A percentile compares a stretch with the other conserved stretches of the same genome.
Conservation (phyloP, 2,113 vertebrate genomes). For the Alligator sinensis region DNA sequence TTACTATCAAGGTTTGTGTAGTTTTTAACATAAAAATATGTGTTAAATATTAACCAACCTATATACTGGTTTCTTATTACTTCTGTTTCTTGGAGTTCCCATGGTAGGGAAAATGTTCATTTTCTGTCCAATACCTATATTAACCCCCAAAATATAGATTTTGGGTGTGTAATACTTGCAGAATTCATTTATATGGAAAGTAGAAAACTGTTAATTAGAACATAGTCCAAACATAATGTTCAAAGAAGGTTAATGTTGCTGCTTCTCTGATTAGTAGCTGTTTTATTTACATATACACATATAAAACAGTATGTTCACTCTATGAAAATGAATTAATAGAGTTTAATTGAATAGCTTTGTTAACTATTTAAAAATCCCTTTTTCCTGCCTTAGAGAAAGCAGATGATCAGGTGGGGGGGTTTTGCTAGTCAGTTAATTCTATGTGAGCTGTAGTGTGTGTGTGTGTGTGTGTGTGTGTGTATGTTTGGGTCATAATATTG, state of each 20-base stretch:
- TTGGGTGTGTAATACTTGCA: neutral
- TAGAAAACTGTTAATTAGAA: neutral
- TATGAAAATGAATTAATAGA: slow-evolving; percentile 1
- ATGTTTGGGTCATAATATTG: too few species aligned
- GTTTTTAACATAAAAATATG: too few species aligned
- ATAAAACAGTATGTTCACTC: neutral
- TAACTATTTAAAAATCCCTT: neutral
- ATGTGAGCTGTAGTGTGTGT: neutral
- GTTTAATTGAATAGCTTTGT: neutral
- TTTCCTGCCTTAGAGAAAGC: neutral
- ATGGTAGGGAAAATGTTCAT: neutral
- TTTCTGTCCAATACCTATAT: neutral
- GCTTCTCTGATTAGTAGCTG: neutral
- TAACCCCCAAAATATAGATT: neutral
- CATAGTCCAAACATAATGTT: neutral
- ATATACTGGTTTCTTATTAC: neutral
- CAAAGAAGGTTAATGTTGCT: neutral
- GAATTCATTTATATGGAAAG: neutral
- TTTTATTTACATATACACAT: neutral
- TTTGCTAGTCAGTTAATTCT: neutral
- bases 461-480: neutral
- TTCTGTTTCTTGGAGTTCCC: neutral
- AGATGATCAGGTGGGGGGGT: neutral
- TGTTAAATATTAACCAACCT: neutral
- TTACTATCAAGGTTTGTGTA: neutral